Evolutionary conservation across 1,140 invertebrate species (phyloP).

Genomic region (Tetramorium parvispinum): DNA sequence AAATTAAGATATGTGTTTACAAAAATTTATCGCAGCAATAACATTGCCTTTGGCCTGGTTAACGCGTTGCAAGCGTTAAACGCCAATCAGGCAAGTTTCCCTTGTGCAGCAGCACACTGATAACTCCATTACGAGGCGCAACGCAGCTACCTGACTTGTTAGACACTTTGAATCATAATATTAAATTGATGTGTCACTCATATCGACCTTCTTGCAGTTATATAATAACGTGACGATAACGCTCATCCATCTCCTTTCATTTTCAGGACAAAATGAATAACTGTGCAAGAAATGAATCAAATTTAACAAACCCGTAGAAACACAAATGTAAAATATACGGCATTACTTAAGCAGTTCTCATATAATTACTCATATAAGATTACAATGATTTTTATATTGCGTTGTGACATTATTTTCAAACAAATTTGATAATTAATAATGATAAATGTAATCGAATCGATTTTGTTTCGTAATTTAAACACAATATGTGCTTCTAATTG

Average conservation of each 20-base stretch:
- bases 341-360: background rate
- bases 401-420: background rate
- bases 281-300: background rate
- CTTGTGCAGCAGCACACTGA: constrained; percentile 51
- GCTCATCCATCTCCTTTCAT: constrained; percentile 30
- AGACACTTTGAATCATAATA: constrained; percentile 61
- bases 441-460: background rate
- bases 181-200: constrained; percentile 60
- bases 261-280: background rate
- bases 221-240: constrained; percentile 9
- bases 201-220: constrained; percentile 43
- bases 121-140: constrained; percentile 55
- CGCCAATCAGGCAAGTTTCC: constrained; percentile 61
- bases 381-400: background rate
- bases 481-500: background rate
- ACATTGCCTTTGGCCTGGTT: constrained; percentile 33
- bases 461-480: background rate
- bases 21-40: constrained; percentile 33
- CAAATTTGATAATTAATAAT: background rate
- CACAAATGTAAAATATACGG: background rate
- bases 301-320: background rate
- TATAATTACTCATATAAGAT: background rate
- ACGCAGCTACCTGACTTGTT: constrained; percentile 49
- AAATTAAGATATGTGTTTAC: background rate
- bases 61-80: constrained; percentile 45